Base-by-base conservation (phyloP, 1,140 invertebrate species). In the Eciton burchellii region DNA sequence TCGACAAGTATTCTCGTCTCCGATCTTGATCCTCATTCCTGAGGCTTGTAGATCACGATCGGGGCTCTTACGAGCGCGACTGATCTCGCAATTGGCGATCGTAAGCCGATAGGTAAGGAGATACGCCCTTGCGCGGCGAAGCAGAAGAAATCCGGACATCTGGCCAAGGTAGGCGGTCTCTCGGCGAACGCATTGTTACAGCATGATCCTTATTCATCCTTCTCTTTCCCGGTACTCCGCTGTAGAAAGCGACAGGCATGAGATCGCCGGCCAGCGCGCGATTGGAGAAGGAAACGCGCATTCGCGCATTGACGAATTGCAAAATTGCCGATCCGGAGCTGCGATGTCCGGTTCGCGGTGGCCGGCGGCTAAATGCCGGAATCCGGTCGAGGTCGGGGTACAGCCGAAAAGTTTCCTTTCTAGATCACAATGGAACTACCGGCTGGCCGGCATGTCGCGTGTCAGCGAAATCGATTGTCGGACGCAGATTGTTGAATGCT, bases 181-280 rank as follows among this genome's bases (percentile, higher is more conserved):
- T 49, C 60, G 74, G 41, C 68, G 74, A 21, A 19, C 72, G 49
- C 12, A 49, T 62, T 47, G 68, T 63, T 63, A 63, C 74, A 79
- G n/a, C n/a, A n/a, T n/a, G n/a, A 79, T 70, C 35, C 19, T 60
- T 47, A 43, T 56, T 47, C 29, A 21, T 43, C 12, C 35, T 73
- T 43, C n/a, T 59, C 68, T 35, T 35, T 35, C 35, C 6, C 43
- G 14, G 56, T 81, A 56, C 68, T 60, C 21, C 56, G 74, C 56
- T 47, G 59, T 81, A 81, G 77, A 81, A 81, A 81, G 77, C 35
- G n/a, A n/a, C n/a, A n/a, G n/a, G n/a, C n/a, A n/a, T 66, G 29
- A 54, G 66, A n/a, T n/a, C n/a, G n/a, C n/a, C n/a, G n/a, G n/a
- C n/a, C n/a, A n/a, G 54, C 54, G 43, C 71, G 29, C 12, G 19